These are phyloP conservation scores for Dynastes hyllus DNA, from an alignment of 2,888 invertebrate genomes.

Conservation along the genomic window DNA sequence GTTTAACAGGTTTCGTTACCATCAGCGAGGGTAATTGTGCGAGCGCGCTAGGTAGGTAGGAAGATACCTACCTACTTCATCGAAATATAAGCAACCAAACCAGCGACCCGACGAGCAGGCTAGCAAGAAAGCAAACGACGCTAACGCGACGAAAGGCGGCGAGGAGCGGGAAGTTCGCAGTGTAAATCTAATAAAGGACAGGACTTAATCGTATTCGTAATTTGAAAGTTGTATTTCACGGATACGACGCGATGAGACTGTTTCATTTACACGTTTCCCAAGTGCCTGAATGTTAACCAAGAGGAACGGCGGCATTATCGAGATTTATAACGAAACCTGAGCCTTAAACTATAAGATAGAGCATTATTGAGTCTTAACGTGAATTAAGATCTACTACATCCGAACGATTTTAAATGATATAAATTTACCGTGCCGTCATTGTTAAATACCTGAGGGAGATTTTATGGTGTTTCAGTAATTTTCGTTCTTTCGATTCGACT, in stretches of 20 bases:
- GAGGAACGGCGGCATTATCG: conserved; percentile 58
- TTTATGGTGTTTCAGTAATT: conserved; percentile 44
- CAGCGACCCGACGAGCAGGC: conserved; percentile 4
- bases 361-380: conserved; percentile 52
- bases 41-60: conserved; percentile 2
- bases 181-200: conserved; percentile 52
- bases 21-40: conserved; percentile 23
- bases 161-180: conserved; percentile 35
- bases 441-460: conserved; percentile 45
- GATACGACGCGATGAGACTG: conserved; percentile 55
- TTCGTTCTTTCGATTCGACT: conserved; percentile 22
- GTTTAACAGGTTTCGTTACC: conserved; percentile 33
- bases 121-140: conserved; percentile 32
- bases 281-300: conserved; percentile 55
- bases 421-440: conserved; percentile 49
- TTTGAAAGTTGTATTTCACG: conserved; percentile 57
- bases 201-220: conserved; percentile 57
- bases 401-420: conserved; percentile 52
- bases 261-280: conserved; percentile 59
- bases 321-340: conserved; percentile 56
- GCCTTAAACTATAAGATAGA: conserved; percentile 51
- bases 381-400: conserved; percentile 52
- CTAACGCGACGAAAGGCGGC: conserved; percentile 35
- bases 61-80: conserved; percentile 10
- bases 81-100: conserved; percentile 28